These are phyloP conservation scores for Sterna hirundo DNA, from an alignment of 2,113 vertebrate genomes.

Conservation along the genomic window DNA sequence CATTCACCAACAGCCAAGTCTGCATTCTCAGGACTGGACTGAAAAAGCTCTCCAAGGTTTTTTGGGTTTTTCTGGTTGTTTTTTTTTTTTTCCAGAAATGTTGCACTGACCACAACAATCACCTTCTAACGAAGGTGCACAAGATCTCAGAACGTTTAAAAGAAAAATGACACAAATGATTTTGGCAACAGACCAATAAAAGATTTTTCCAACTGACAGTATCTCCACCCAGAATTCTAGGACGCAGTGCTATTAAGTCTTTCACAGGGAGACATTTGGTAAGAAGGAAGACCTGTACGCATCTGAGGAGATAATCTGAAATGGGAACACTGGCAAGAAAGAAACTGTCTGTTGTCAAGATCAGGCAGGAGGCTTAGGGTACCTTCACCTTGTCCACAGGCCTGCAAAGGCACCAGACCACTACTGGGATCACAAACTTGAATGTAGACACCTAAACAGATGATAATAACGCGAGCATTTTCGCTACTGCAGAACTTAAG, in stretches of 20 bases:
- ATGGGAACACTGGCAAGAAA: background rate
- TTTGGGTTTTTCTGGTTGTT: no score
- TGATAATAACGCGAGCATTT: background rate
- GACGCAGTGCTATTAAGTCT: background rate
- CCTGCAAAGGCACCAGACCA: background rate
- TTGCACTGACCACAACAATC: background rate
- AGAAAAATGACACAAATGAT: background rate
- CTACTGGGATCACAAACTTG: background rate
- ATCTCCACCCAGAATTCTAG: background rate
- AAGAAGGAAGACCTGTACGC: background rate
- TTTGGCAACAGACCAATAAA: background rate
- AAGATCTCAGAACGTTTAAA: background rate
- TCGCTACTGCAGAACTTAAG: background rate
- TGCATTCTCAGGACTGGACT: background rate
- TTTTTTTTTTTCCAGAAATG: background rate
- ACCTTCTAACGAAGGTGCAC: background rate
- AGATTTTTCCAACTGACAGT: background rate
- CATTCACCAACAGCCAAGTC: background rate
- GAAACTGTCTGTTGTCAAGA: background rate
- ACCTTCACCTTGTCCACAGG: background rate
- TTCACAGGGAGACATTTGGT: background rate
- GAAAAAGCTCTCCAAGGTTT: background rate
- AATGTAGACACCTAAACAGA: background rate
- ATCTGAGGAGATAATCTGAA: background rate
- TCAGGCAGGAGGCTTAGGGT: background rate